Percentiles rank a stretch among this genome's conserved stretches.
phyloP scores from a whole-genome alignment of 1,140 invertebrate species.

The Drosophila malerkotliana region DNA sequence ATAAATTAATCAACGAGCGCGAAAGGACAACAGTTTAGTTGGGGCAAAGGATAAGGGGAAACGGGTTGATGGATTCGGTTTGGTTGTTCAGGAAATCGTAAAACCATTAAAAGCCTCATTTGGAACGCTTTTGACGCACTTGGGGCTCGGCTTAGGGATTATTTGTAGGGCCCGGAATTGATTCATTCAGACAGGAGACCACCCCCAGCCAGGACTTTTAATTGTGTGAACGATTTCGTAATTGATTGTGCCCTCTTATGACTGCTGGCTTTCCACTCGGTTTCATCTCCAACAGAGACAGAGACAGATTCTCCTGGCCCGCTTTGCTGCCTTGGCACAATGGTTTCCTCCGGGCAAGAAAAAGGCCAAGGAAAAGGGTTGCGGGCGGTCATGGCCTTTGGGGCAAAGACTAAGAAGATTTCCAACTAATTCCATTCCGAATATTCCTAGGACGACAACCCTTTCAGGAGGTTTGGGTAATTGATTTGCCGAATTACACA shows the following conservation, averaged over 20 bases:
- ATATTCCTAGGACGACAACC: background rate
- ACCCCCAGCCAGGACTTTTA: conserved; percentile 33
- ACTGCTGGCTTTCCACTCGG: conserved; percentile 47
- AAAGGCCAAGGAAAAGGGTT: conserved; percentile 38
- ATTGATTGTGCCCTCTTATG: conserved; percentile 53
- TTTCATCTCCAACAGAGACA: conserved; percentile 22
- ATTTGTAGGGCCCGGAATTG: conserved; percentile 54
- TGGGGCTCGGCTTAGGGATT: conserved; percentile 44
- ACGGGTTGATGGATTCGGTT: conserved; percentile 2
- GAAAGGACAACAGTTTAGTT: conserved; percentile 58
- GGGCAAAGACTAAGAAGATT: conserved; percentile 2
- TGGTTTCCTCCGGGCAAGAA: conserved; percentile 9
- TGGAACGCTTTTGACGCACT: conserved; percentile 75
- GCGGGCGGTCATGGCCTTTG: conserved; percentile 9
- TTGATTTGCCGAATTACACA: conserved; percentile 49
- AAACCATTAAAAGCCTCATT: conserved; percentile 80
- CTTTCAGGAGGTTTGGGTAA: conserved; percentile 35
- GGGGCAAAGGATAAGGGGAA: background rate
- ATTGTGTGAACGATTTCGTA: conserved; percentile 49
- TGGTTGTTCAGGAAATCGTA: conserved; percentile 60
- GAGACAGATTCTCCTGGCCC: conserved; percentile 30
- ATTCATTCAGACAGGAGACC: conserved; percentile 10
- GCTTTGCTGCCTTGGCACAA: background rate
- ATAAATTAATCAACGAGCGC: conserved; percentile 77
- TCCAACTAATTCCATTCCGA: conserved; percentile 24